Base-by-base conservation (phyloP, 2,888 invertebrate genomes). In the Phengaris arion region DNA sequence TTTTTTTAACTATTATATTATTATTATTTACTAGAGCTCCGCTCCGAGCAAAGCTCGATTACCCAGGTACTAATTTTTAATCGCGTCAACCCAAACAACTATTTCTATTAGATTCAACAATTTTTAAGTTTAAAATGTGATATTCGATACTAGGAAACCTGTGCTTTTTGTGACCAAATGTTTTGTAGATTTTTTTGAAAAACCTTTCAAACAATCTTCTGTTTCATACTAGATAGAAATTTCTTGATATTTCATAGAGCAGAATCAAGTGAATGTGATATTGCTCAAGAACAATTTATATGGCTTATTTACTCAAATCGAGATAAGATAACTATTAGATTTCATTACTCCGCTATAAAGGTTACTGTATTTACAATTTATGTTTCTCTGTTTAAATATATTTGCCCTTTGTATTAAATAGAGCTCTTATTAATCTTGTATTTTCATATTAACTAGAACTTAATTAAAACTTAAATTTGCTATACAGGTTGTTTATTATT, bases 341-440 rank as follows among this genome's bases (percentile, higher is more conserved):
- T 64, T 64, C 35, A 64, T 13, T 64, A 45, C 64, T 6, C 2
- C 10, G 7, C 64, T 22, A 64, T 64, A 64, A 64, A 64, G 64
- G 64, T 64, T 64, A 64, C 64, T 13, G 64, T 64, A 64, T 64
- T 64, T 35, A 64, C 12, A 35, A 64, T 64, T 64, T 64, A 64
- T 10, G 64, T 35, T 45, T 35, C 64, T 35, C 35, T 64, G 35
- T 35, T 64, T 12, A 64, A 64, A 45, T 64, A 64, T 64, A 59
- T 59, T 59, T 48, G 1, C 52, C 52, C 52, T 52, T 64, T 35
- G 1, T 15, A 35, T 64, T 22, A 64, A 64, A 64, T 64, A 64
- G 12, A 45, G 45, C 64, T 10, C 12, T 10, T 45, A 64, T 45
- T 64, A 64, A 64, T 64, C 35, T 64, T 64, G 64, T 45, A 35